Evolutionary conservation across 1,140 invertebrate species (phyloP), one percentile per base, ranked within the genome.

Genomic region (Galleria mellonella): DNA sequence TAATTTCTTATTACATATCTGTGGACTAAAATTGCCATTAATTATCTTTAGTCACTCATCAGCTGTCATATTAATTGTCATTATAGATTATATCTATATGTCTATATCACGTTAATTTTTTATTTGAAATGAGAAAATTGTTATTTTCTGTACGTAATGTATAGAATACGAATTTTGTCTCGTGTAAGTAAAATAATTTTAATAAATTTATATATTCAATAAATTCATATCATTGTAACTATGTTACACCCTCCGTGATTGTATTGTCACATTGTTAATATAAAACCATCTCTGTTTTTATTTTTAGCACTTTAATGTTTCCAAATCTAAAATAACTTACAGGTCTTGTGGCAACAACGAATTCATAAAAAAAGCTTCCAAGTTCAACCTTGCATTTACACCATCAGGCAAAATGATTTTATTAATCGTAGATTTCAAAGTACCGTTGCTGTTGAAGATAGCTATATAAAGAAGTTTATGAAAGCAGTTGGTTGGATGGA

Each of bases 401-500:
- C 2, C 2, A 6, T 23, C 17, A 23, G 17, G 17, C 17, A 23
- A 23, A 23, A 23, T 6, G 17, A 23, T 23, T 23, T 37, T 45
- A 7, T 43, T 29, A 55, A 54, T 44, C 31, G 46, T 37, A 62
- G 66, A 54, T 37, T 62, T 9, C 64, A 78, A 44, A 59, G 64
- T 15, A 76, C 83, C 15, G 52, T 79, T 37, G 49, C 71, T n/a
- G 43, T 76, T 8, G 72, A 83, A 42, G 75, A 83, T 40, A 62
- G 78, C 42, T 84, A 82, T 61, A 55, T 86, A 8, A 84, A 83
- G 43, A 83, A 78, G 45, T 86, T 87, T 42, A 81, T 87, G 71
- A 86, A 85, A 47, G 72, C 81, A 52, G 78, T 85, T 7, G 84
- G 84, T 23, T 87, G 77, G 83, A 78, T 86, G 74, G 81, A 86